Evolutionary conservation across 2,113 vertebrate genomes (phyloP).

Genomic region (Macrotis lagotis): DNA sequence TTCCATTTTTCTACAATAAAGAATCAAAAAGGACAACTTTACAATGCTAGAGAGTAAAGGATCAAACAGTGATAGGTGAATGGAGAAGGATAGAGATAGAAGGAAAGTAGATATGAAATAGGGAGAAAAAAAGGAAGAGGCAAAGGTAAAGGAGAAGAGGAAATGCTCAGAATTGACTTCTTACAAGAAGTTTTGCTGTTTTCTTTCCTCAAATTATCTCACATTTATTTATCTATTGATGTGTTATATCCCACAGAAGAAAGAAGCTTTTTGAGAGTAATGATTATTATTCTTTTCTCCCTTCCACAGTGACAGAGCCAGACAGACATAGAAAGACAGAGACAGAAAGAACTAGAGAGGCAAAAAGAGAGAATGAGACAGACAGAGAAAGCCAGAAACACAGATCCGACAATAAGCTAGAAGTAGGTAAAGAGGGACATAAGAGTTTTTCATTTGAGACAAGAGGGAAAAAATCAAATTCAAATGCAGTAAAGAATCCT

Average conservation of each 20-base stretch:
- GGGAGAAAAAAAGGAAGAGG: background rate
- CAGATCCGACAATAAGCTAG: background rate
- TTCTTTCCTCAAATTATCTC: background rate
- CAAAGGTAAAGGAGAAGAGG: background rate
- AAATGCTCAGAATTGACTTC: background rate
- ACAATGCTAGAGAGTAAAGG: background rate
- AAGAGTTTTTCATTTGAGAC: background rate
- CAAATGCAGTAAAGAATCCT: background rate
- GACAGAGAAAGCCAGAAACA: background rate
- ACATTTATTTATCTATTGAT: background rate
- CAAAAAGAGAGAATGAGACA: background rate
- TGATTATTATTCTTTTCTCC: background rate
- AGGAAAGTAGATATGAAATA: background rate
- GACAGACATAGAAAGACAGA: background rate
- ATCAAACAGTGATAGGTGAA: background rate
- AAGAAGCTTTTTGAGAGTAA: background rate
- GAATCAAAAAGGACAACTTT: background rate
- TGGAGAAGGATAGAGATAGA: background rate
- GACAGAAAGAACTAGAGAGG: too few relatives aligned
- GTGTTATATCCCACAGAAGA: background rate
- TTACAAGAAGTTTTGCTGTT: background rate
- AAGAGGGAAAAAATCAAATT: background rate
- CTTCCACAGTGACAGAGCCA: background rate
- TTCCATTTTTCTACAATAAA: background rate
- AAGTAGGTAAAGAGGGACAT: too few relatives aligned